Evolutionary conservation across 2,888 invertebrate genomes (phyloP).

Genomic region (Prenolepis imparis): DNA sequence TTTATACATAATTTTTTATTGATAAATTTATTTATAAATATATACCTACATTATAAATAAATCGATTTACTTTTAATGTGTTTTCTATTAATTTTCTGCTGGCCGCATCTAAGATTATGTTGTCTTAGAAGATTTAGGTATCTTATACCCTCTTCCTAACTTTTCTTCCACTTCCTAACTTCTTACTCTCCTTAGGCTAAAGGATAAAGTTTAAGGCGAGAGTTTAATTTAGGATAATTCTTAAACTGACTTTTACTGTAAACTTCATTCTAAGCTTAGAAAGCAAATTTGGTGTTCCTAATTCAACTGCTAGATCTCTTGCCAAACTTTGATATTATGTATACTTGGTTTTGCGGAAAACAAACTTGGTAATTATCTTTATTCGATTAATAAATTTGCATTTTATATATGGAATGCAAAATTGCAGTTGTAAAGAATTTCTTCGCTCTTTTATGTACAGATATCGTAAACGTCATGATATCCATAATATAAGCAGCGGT

Average conservation of each 20-base stretch:
- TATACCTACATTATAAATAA: background rate
- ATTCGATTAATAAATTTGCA: background rate
- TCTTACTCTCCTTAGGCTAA: background rate
- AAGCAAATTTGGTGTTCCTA: background rate
- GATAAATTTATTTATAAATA: background rate
- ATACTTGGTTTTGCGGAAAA: background rate
- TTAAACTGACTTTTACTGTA: background rate
- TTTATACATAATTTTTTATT: background rate
- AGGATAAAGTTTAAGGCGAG: constrained; percentile 7
- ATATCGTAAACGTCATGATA: background rate
- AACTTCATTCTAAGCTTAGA: background rate
- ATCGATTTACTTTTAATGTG: background rate
- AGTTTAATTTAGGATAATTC: background rate
- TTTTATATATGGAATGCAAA: background rate
- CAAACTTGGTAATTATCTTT: background rate
- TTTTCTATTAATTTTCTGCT: background rate
- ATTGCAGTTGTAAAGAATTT: background rate
- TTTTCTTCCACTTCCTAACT: background rate
- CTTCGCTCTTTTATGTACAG: background rate
- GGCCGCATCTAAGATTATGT: background rate
- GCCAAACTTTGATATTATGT: background rate
- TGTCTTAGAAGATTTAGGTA: background rate
- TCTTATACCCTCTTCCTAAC: background rate
- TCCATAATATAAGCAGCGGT: background rate
- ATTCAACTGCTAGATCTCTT: constrained; percentile 1